Percentiles rank a stretch among this genome's conserved stretches.
phyloP scores from a whole-genome alignment of 2,797 vertebrate species.

The Channallabes apus region DNA sequence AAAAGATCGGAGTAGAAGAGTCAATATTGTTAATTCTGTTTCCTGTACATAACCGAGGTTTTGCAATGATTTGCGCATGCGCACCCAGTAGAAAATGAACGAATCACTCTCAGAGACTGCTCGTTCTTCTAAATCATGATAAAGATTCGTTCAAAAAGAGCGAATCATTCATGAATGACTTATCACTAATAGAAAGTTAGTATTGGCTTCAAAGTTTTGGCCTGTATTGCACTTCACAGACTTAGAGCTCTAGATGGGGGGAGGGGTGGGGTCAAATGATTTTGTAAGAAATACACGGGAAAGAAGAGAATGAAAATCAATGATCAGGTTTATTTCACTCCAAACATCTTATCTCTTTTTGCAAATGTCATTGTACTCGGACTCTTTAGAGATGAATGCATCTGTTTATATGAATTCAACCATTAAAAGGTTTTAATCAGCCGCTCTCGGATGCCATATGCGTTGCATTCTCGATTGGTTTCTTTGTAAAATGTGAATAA shows the following conservation, averaged over 20 bases:
- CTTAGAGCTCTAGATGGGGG: background rate
- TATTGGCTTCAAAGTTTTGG: no score
- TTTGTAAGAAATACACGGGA: background rate
- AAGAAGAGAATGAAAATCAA: background rate
- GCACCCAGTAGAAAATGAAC: no score
- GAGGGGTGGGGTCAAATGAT: background rate
- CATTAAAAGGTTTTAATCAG: constrained; percentile 17
- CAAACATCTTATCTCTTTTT: background rate
- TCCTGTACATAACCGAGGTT: no score
- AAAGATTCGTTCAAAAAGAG: no score
- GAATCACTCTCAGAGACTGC: no score
- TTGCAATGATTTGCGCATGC: no score
- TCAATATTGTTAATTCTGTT: no score
- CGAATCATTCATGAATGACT: no score
- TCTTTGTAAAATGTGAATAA: constrained; percentile 31
- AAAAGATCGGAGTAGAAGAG: no score
- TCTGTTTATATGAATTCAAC: background rate
- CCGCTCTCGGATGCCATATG: background rate
- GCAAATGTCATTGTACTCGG: background rate
- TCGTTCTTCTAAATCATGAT: no score
- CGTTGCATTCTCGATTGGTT: background rate
- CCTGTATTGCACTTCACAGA: no score
- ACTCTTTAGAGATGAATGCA: background rate
- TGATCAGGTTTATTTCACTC: background rate
- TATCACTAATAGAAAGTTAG: no score